These are phyloP conservation scores for Botrylloides violaceus DNA, from an alignment of 23 tunicate genomes.

Conservation along the genomic window DNA sequence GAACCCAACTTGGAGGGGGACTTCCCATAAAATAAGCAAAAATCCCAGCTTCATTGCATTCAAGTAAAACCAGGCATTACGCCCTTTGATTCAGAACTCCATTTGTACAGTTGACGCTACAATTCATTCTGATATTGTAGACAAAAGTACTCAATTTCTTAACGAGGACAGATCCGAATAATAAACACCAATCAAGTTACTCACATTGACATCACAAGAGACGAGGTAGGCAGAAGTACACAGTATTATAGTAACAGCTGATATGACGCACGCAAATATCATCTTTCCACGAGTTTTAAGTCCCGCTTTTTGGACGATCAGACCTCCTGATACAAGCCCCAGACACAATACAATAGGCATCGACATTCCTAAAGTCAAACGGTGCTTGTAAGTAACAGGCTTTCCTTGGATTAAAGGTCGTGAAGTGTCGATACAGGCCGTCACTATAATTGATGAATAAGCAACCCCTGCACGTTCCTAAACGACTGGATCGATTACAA, in stretches of 20 bases:
- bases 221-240: neutral
- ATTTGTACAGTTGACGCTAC: no score
- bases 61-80: no score
- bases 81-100: no score
- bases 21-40: no score
- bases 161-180: neutral
- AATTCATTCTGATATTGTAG: no score
- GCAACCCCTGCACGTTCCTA: neutral
- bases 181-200: neutral
- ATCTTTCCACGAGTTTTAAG: constrained; percentile 25
- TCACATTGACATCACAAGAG: constrained; percentile 14
- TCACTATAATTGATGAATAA: neutral
- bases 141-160: no score
- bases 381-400: neutral
- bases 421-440: neutral
- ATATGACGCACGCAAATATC: constrained; percentile 17
- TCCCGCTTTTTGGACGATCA: constrained; percentile 29
- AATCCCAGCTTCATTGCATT: no score
- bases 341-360: constrained; percentile 54
- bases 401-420: neutral
- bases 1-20: no score
- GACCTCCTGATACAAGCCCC: constrained; percentile 55
- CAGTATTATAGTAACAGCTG: constrained; percentile 2
- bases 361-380: constrained; percentile 37
- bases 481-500: neutral